phyloP scores from a whole-genome alignment of 2,113 vertebrate genomes.

The Tetrao urogallus region DNA sequence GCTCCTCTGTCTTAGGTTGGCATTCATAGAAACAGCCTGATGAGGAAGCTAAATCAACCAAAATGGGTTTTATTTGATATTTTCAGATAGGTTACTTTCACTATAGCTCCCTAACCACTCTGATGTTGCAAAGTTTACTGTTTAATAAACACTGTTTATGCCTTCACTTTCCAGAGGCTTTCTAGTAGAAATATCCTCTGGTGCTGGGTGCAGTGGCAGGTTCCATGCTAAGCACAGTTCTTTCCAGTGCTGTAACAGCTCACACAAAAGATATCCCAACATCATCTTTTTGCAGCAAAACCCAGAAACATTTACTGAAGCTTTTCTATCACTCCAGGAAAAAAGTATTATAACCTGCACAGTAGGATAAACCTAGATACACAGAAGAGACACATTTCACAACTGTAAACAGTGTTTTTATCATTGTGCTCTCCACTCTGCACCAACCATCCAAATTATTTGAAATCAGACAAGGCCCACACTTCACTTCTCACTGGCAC shows the following conservation, averaged over 20 bases:
- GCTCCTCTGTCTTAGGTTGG: accelerated
- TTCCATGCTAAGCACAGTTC: background rate
- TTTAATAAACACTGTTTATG: background rate
- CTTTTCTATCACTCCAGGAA: background rate
- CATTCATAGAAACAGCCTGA: background rate
- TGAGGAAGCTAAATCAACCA: background rate
- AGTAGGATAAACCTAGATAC: background rate
- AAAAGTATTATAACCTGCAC: background rate
- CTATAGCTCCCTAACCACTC: background rate
- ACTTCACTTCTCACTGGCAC: background rate
- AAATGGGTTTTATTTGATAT: background rate
- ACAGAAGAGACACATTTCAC: background rate
- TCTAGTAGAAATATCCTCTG: background rate
- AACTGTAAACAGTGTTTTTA: background rate
- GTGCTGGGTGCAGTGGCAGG: background rate
- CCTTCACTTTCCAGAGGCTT: background rate
- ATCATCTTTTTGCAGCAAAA: background rate
- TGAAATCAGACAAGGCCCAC: background rate
- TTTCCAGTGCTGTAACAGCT: background rate
- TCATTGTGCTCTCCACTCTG: background rate
- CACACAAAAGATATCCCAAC: background rate
- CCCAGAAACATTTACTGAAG: background rate
- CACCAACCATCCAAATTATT: background rate
- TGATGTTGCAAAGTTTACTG: background rate
- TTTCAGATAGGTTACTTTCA: background rate